These are phyloP conservation scores for Melieria picta DNA, from an alignment of 2,888 invertebrate species.

Conservation along the genomic window DNA sequence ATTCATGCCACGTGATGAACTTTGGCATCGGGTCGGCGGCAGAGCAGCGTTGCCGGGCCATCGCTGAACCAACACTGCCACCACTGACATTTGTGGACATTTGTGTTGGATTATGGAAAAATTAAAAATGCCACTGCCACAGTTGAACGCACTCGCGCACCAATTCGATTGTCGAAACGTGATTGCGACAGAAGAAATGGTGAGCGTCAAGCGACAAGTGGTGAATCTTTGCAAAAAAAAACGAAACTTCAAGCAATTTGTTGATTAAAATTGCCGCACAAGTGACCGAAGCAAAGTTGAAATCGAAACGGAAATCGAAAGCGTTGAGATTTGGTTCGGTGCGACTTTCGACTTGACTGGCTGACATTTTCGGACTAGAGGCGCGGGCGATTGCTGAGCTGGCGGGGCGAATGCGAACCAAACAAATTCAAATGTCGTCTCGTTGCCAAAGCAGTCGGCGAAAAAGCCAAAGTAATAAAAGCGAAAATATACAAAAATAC, in stretches of 20 bases:
- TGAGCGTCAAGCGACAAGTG: not conserved
- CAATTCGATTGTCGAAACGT: not conserved
- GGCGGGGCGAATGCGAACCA: not conserved
- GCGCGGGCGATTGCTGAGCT: not conserved
- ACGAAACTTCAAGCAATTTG: conserved; percentile 10
- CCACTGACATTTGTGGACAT: no score
- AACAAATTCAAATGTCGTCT: conserved; percentile 27
- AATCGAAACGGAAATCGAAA: conserved; percentile 21
- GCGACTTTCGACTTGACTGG: not conserved
- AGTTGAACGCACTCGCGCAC: not conserved
- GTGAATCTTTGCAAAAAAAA: not conserved
- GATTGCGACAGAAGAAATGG: not conserved
- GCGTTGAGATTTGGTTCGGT: not conserved
- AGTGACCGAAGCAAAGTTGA: conserved; percentile 23
- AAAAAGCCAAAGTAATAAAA: conserved; percentile 29
- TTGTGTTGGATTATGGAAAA: not conserved
- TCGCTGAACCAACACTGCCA: no score
- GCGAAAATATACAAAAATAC: conserved; percentile 16
- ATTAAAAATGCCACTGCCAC: not conserved
- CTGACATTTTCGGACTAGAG: conserved; percentile 16
- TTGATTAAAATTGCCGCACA: conserved; percentile 21
- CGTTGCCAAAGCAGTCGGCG: conserved; percentile 9
- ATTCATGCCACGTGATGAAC: conserved; percentile 37
- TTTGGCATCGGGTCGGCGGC: conserved; percentile 11
- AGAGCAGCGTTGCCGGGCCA: no score